These are phyloP conservation scores for Zosterops japonicus DNA, from an alignment of 2,113 vertebrate genomes.

Conservation along the genomic window DNA sequence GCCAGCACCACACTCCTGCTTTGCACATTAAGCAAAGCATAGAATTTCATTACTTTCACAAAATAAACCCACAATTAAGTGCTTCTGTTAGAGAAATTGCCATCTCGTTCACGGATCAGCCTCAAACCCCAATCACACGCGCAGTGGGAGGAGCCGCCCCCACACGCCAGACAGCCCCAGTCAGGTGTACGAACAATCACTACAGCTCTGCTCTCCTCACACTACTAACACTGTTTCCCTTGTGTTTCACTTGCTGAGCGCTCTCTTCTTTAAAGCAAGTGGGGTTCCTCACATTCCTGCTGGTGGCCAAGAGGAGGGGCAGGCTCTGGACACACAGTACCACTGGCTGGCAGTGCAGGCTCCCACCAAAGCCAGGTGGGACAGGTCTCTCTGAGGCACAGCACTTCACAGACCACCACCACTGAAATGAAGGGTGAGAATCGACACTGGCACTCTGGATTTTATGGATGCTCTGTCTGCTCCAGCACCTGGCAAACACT, in stretches of 20 bases:
- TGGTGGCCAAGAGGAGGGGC: background rate
- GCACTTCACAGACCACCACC: background rate
- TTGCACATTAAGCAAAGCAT: constrained; percentile 74
- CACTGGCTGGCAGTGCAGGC: rapidly evolving
- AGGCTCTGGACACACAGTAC: rapidly evolving
- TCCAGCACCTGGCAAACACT: background rate
- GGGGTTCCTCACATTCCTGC: background rate
- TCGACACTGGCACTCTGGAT: rapidly evolving
- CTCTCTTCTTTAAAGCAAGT: background rate
- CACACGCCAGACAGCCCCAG: background rate
- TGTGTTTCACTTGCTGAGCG: rapidly evolving
- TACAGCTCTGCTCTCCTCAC: background rate
- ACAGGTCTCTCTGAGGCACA: background rate
- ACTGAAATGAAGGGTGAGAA: background rate
- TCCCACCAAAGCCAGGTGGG: background rate
- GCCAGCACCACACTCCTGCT: constrained; percentile 72
- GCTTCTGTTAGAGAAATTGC: background rate
- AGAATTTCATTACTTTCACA: constrained; percentile 59
- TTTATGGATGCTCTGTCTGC: background rate
- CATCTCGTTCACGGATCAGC: background rate
- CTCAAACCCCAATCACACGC: background rate
- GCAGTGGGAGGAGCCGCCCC: background rate
- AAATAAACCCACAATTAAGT: constrained; percentile 39
- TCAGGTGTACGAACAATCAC: background rate
- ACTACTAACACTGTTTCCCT: rapidly evolving